Evolutionary conservation across 2,888 invertebrate species (phyloP).

Genomic region (Rhorus exstirpatorius): DNA sequence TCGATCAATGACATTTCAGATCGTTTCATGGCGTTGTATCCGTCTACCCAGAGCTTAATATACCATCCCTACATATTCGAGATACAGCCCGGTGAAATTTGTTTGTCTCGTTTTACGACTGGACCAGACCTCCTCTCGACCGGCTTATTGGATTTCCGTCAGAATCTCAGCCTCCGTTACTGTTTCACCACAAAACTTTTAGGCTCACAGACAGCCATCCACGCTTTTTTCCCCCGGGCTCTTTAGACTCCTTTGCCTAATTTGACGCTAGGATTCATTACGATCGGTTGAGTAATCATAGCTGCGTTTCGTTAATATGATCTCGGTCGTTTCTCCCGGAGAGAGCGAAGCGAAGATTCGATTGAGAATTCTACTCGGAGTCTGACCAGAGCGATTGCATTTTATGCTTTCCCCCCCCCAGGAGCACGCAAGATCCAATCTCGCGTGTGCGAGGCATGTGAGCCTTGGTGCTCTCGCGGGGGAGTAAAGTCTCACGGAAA

Average conservation of each 20-base stretch:
- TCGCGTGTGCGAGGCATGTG: constrained; percentile 6
- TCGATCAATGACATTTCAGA: constrained; percentile 21
- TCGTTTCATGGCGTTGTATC: constrained; percentile 15
- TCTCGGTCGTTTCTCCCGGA: too few species aligned
- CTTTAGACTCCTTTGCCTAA: not conserved
- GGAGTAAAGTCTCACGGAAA: not conserved
- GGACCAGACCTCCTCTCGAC: constrained; percentile 81
- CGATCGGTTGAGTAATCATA: too few species aligned
- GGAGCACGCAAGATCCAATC: constrained; percentile 58
- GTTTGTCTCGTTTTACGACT: constrained; percentile 85
- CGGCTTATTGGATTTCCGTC: constrained; percentile 84
- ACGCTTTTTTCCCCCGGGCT: not conserved
- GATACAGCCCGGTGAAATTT: constrained; percentile 80
- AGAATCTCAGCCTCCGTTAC: constrained; percentile 69
- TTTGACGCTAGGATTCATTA: not conserved
- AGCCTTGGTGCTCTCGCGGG: too few species aligned
- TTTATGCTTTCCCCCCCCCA: constrained; percentile 40
- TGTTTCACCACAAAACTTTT: not conserved
- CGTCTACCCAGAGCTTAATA: constrained; percentile 45
- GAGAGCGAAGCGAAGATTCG: constrained; percentile 1
- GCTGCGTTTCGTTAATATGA: not conserved
- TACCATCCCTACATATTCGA: constrained; percentile 20
- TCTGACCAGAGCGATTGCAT: constrained; percentile 37
- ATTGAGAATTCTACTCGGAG: constrained; percentile 59
- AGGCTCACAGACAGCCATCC: not conserved